Percentiles rank a stretch among this genome's conserved stretches.
These are phyloP conservation scores for Mungos mungo DNA, from an alignment of 2,113 vertebrate genomes.

Conservation along the genomic window DNA sequence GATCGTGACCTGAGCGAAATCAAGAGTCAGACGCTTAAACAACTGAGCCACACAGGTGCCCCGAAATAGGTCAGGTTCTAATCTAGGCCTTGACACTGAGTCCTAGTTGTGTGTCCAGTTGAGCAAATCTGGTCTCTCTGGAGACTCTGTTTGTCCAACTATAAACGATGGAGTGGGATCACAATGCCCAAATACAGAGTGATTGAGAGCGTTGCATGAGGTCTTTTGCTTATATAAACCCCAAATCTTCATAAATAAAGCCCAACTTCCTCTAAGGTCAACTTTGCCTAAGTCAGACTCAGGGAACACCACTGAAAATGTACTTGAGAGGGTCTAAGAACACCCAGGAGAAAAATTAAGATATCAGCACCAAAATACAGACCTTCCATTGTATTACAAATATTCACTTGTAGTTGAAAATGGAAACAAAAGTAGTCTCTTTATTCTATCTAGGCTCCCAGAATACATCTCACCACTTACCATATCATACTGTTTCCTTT, in stretches of 20 bases:
- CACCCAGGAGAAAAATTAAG: background rate
- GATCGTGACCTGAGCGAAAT: too few species aligned
- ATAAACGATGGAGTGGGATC: background rate
- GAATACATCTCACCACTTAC: background rate
- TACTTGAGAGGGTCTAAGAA: background rate
- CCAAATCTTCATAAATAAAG: background rate
- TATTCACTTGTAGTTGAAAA: background rate
- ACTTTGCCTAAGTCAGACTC: background rate
- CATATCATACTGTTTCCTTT: background rate
- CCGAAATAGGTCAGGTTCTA: background rate
- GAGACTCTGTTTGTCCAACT: background rate
- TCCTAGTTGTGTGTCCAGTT: background rate
- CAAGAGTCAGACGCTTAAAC: too few species aligned
- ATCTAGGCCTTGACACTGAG: background rate
- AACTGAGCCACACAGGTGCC: too few species aligned
- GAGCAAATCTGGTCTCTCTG: background rate
- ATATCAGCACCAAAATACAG: background rate
- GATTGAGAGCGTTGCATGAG: background rate
- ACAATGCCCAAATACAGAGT: too few species aligned
- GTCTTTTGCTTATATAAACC: background rate
- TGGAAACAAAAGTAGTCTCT: background rate
- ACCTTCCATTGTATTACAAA: background rate
- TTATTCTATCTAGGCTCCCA: background rate
- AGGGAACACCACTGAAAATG: background rate
- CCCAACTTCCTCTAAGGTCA: background rate